Percentiles rank a stretch among this genome's conserved stretches.
phyloP scores from a whole-genome alignment of 2,888 invertebrate species.

The Eudasyphora cyanicolor region DNA sequence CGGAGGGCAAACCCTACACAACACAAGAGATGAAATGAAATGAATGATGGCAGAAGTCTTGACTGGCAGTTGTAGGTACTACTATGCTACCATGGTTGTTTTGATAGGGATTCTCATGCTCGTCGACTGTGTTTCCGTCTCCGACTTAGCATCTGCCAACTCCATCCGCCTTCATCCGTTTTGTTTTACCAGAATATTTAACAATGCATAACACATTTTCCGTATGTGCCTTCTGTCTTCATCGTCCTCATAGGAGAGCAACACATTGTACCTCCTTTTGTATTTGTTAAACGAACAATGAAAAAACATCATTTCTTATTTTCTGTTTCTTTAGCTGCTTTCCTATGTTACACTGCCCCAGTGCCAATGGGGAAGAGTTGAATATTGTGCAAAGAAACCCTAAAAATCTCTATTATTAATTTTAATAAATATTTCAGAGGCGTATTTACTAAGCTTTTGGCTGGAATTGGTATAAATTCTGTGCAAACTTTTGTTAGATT shows the following conservation, averaged over 20 bases:
- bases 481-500: background rate
- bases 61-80: constrained; percentile 38
- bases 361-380: background rate
- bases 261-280: constrained; percentile 19
- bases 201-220: constrained; percentile 52
- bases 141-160: background rate
- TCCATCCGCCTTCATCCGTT: constrained; percentile 22
- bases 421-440: constrained; percentile 15
- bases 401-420: background rate
- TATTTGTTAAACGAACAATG: constrained; percentile 17
- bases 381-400: background rate
- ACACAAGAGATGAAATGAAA: constrained; percentile 31
- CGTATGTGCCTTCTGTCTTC: constrained; percentile 13
- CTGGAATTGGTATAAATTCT: background rate
- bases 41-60: constrained; percentile 55
- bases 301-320: background rate
- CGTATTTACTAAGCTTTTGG: background rate
- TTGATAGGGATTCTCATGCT: no score
- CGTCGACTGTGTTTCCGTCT: constrained; percentile 13
- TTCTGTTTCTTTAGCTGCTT: constrained; percentile 8
- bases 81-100: constrained; percentile 19
- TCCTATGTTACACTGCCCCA: background rate
- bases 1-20: background rate
- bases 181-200: constrained; percentile 39
- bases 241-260: no score